A percentile compares a stretch with the other conserved stretches of the same genome.
These are phyloP conservation scores for Odontesthes bonariensis DNA, from an alignment of 2,113 vertebrate species.

Conservation along the genomic window DNA sequence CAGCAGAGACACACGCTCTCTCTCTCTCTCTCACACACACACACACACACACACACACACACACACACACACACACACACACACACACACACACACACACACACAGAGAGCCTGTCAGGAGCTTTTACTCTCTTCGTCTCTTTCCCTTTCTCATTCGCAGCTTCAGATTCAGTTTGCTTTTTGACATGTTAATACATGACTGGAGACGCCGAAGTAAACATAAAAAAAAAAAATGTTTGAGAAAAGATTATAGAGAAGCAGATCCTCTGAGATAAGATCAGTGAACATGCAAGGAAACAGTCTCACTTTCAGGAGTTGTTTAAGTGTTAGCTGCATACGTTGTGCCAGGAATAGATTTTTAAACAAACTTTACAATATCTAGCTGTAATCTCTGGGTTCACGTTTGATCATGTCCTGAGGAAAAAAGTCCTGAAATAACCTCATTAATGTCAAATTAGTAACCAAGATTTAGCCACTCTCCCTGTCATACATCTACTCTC, in stretches of 20 bases:
- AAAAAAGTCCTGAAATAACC: neutral
- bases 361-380: conserved; percentile 5
- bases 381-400: neutral
- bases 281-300: neutral
- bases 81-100: conserved; percentile 11
- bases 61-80: conserved; percentile 9
- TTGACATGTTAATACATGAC: conserved; percentile 15
- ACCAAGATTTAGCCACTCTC: neutral
- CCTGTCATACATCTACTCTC: neutral
- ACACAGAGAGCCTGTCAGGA: conserved; percentile 55
- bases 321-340: conserved; percentile 9
- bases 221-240: neutral
- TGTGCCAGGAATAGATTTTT: neutral
- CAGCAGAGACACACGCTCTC: conserved; percentile 65
- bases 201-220: conserved; percentile 1
- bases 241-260: neutral
- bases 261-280: neutral
- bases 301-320: neutral
- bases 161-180: conserved; percentile 40
- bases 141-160: conserved; percentile 32
- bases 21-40: conserved; percentile 27
- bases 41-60: conserved; percentile 8
- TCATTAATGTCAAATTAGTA: neutral
- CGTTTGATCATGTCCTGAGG: neutral
- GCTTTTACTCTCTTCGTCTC: conserved; percentile 60